Percentiles rank a stretch among this genome's conserved stretches.
Conservation (phyloP, 2,888 invertebrate genomes). For the Entomobrya proxima region DNA sequence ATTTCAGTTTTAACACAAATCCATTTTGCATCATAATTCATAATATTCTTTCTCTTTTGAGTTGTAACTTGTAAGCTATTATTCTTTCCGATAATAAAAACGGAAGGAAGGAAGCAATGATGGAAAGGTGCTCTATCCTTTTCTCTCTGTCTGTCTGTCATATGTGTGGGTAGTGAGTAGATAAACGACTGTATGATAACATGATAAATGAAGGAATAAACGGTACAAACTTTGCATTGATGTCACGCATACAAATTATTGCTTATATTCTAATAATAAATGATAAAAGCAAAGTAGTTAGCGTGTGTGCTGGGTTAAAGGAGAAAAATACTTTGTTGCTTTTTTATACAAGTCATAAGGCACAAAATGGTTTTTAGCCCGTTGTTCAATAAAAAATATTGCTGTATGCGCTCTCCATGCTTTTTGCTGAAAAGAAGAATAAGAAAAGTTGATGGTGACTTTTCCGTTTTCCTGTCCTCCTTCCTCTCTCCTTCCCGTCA, state of each 20-base stretch:
- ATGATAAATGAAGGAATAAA: conserved; percentile 21
- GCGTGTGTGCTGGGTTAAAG: too few relatives aligned
- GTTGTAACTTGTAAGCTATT: too few relatives aligned
- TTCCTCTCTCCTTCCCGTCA: conserved; percentile 60
- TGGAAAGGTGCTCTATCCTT: conserved; percentile 53
- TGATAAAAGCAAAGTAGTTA: too few relatives aligned
- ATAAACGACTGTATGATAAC: too few relatives aligned
- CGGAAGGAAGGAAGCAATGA: conserved; percentile 52
- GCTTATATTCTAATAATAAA: background rate
- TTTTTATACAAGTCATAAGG: too few relatives aligned
- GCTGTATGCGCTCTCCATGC: too few relatives aligned
- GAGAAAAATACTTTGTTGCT: conserved; percentile 20
- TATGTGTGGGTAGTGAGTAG: too few relatives aligned
- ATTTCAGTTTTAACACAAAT: background rate
- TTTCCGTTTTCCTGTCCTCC: conserved; percentile 65
- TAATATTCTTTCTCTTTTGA: conserved; percentile 4
- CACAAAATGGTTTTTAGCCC: conserved; percentile 19
- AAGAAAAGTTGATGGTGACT: conserved; percentile 54
- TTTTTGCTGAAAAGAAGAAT: background rate
- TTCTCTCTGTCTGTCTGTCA: too few relatives aligned
- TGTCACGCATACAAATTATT: background rate
- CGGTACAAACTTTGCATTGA: background rate
- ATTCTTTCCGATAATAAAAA: too few relatives aligned
- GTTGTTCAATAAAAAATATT: conserved; percentile 12
- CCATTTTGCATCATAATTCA: background rate